Base-by-base conservation (phyloP, 2,797 vertebrate species). In the Danio choprae region DNA sequence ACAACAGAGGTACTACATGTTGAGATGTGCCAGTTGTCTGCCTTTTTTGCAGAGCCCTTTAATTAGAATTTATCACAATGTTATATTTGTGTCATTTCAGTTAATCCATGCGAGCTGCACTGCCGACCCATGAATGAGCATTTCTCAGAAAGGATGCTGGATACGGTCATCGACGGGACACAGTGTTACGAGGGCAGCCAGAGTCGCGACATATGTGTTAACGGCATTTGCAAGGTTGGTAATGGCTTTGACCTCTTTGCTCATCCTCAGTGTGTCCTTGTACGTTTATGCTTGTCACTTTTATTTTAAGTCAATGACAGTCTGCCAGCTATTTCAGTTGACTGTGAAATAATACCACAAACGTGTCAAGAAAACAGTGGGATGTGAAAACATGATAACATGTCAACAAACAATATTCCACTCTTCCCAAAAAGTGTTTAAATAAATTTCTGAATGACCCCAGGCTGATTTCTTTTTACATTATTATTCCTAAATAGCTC, bases 171-270 rank as follows among this genome's bases (percentile, higher is more conserved):
- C 0, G 98, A 99, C 0, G 98, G 98, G 51, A 99, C 98, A 0
- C 95, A 90, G 0, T 99, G 98, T 88, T 93, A 94, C 0, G 93
- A 96, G 73, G 91, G 91, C 62, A 94, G 88, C 16, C 65, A 85
- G 88, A 96, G 94, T 76, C 90, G 95, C 0, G 94, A 99, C 73
- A 83, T 98, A 85, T 99, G 98, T 91, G 94, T 99, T 90, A 96
- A 97, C 0, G 97, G 97, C 83, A 95, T 99, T 90, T 99, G 98
- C 89, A 97, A 98, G 97, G 98, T 99, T 87, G 36, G 64, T 77
- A 40, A 13, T 88, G 67, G 11, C 15, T 15, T 20, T 13, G n/a
- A 43, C 20, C 60, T 53, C 2, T 59, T 75, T 40, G 36, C 53
- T 60, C 16, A 5, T 43, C 50, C 53, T 62, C 44, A 63, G 58